phyloP scores from a whole-genome alignment of 2,888 invertebrate genomes.

The Lepidocyrtinus sp. region DNA sequence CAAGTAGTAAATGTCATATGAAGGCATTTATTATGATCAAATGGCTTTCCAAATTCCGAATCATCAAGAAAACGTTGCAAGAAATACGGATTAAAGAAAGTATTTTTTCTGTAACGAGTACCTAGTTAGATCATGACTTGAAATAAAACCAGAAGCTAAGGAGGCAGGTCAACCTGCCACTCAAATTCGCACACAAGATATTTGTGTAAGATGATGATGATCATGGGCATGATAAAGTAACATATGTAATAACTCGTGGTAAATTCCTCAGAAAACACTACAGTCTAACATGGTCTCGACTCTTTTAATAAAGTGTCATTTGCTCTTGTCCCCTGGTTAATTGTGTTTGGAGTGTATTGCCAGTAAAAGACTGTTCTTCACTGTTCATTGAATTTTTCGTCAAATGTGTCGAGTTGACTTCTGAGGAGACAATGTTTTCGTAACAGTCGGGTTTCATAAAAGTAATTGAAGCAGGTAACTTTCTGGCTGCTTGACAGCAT shows the following conservation, averaged over 20 bases:
- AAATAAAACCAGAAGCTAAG: constrained; percentile 55
- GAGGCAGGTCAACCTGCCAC: constrained; percentile 62
- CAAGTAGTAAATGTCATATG: not conserved
- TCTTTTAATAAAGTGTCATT: constrained; percentile 60
- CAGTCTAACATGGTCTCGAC: constrained; percentile 56
- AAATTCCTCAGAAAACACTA: constrained; percentile 50
- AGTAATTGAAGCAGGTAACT: constrained; percentile 9
- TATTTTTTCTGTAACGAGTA: not conserved
- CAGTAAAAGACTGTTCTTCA: too few species aligned
- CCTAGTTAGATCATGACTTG: not conserved
- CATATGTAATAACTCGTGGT: constrained; percentile 54
- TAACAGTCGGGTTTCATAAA: not conserved
- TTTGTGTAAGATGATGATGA: constrained; percentile 25
- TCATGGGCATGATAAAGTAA: constrained; percentile 27
- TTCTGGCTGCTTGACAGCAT: not conserved
- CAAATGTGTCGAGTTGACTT: too few species aligned
- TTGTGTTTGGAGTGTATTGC: not conserved
- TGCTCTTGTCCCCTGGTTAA: constrained; percentile 43
- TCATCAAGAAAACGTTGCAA: not conserved
- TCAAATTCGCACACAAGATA: constrained; percentile 55
- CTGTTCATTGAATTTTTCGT: too few species aligned
- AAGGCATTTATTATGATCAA: not conserved
- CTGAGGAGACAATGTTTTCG: not conserved
- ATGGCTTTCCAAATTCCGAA: not conserved
- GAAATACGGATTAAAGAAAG: not conserved